phyloP scores from a whole-genome alignment of 2,888 invertebrate genomes.

The Eueremaeus valkanovi region DNA sequence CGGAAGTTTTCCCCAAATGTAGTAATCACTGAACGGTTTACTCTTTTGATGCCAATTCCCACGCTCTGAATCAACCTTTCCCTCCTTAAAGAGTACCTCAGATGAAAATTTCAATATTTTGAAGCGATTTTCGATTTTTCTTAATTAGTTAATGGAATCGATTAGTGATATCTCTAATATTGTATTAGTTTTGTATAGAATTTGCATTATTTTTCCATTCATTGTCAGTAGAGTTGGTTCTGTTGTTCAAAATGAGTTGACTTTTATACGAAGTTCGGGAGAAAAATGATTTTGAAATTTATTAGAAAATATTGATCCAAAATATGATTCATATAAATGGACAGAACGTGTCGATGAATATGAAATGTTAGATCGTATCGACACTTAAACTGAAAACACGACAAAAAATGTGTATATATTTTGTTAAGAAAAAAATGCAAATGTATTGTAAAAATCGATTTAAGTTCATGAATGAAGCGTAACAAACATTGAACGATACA shows the following conservation, averaged over 20 bases:
- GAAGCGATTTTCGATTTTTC: background rate
- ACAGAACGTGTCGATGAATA: slow-evolving; percentile 10
- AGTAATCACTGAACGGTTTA: background rate
- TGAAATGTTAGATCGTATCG: slow-evolving; percentile 21
- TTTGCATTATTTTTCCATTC: too few relatives aligned
- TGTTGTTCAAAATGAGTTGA: too few relatives aligned
- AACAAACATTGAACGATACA: slow-evolving; percentile 23
- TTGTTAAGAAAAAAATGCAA: slow-evolving; percentile 29
- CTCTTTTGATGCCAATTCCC: background rate
- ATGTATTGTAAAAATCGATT: slow-evolving; percentile 30
- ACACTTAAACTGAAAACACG: background rate
- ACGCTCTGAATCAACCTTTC: slow-evolving; percentile 14
- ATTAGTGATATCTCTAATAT: background rate
- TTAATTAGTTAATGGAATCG: background rate
- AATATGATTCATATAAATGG: slow-evolving; percentile 22
- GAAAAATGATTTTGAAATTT: background rate
- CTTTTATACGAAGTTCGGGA: too few relatives aligned
- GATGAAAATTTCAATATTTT: background rate
- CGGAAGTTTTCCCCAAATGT: slow-evolving; percentile 21
- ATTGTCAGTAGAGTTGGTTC: too few relatives aligned
- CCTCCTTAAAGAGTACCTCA: background rate
- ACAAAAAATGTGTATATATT: slow-evolving; percentile 6
- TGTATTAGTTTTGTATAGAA: background rate
- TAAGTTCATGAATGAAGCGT: slow-evolving; percentile 22
- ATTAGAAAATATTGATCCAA: slow-evolving; percentile 28